Evolutionary conservation across 2,888 invertebrate genomes (phyloP), one percentile per base, ranked within the genome.

Genomic region (Amiota communis): DNA sequence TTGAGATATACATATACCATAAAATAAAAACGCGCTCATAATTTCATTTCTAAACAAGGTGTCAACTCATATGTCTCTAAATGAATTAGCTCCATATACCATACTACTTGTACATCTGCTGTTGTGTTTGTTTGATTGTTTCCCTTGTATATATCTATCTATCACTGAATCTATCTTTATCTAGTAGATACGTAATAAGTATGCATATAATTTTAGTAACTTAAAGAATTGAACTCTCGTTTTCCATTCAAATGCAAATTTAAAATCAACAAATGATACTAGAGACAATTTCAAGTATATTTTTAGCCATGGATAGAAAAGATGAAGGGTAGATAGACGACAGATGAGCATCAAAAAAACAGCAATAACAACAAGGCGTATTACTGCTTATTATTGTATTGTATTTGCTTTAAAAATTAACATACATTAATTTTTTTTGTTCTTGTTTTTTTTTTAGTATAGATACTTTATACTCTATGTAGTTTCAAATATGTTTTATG

Each of bases 221-320:
- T 51, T 12, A 47, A 51, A 68, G 76, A 72, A 77, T 76, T 76
- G 78, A 80, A 83, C 84, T 84, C 82, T 82, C 76, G 68, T 73
- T 84, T 81, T 76, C 78, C 74, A 77, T 81, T 79, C 73, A 77
- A 77, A 82, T 84, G 81, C 81, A 80, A 84, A 84, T 80, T 77
- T 49, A 13, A 48, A 57, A 49, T 53, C 10, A 63, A 36, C 36
- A 36, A 36, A 36, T 36, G 56, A 6, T 69, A 69, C 48, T 20
- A 36, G 36, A 36, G 11, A 20, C 17, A 46, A 15, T 47, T 76
- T 72, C 59, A 59, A 17, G 48, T 10, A 65, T 64, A 17, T 47
- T 63, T 63, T 63, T 46, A 46, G n/a, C 48, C 11, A 61, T 48
- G 12, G 9, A 79, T 81, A 20, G 17, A 20, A 11, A 15, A 59